Evolutionary conservation across 2,888 invertebrate genomes (phyloP).

Genomic region (Cephus pulcher): DNA sequence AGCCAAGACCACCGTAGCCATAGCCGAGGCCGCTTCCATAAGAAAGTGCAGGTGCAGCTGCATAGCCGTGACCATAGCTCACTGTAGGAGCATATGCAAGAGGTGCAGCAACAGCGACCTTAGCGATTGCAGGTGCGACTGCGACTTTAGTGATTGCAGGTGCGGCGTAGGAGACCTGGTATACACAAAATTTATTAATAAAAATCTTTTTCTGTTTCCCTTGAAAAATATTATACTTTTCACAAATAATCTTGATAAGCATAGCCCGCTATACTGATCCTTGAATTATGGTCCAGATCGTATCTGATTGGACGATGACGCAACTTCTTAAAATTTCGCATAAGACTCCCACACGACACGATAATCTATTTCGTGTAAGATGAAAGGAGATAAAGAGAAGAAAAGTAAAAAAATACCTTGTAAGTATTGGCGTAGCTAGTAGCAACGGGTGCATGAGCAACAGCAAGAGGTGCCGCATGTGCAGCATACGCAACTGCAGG

Average conservation of each 20-base stretch:
- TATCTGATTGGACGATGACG: too few relatives aligned
- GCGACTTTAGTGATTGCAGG: slow-evolving; percentile 46
- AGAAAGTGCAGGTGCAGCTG: slow-evolving; percentile 25
- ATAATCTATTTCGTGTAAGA: too few relatives aligned
- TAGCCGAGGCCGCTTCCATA: slow-evolving; percentile 43
- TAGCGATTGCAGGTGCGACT: slow-evolving; percentile 23
- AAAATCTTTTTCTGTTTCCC: too few relatives aligned
- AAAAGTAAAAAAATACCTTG: slow-evolving; percentile 41
- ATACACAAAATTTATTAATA: too few relatives aligned
- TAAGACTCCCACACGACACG: too few relatives aligned
- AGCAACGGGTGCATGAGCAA: slow-evolving; percentile 43
- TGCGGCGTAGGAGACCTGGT: slow-evolving; percentile 40
- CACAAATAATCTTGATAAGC: too few relatives aligned
- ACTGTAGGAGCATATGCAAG: slow-evolving; percentile 37
- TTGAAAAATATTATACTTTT: too few relatives aligned
- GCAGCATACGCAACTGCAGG: slow-evolving; percentile 35
- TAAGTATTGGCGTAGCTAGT: slow-evolving; percentile 57
- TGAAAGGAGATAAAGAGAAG: too few relatives aligned
- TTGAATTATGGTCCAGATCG: too few relatives aligned
- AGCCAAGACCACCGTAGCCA: slow-evolving; percentile 46
- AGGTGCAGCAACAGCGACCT: slow-evolving; percentile 45
- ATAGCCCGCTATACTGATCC: too few relatives aligned
- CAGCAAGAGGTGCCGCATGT: slow-evolving; percentile 20
- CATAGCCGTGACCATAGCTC: slow-evolving; percentile 34
- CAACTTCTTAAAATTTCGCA: too few relatives aligned